Base-by-base conservation (phyloP, 1,140 invertebrate genomes). In the Camponotus vicinus region DNA sequence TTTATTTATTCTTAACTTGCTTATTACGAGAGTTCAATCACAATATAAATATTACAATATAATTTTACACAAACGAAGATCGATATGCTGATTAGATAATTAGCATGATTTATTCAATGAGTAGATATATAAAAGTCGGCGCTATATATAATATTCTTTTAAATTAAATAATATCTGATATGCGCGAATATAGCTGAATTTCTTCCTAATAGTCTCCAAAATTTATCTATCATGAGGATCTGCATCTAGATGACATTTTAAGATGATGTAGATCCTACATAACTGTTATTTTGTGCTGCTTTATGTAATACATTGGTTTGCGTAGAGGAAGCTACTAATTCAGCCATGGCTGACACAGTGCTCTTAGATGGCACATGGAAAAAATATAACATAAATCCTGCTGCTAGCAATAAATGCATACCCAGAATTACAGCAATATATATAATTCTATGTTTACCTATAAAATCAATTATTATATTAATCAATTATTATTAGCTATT, bases 361-460 rank as follows among this genome's bases (percentile, higher is more conserved):
- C 0, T 61, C 18, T 55, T 91, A 4, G 86, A 77, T 55, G 96
- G 94, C 6, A 93, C 93, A 86, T 97, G 95, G 89, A 97, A 97
- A 90, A 97, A 97, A 84, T 96, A 97, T 37, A 98, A 94, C 97
- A 98, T 97, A 93, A 99, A 99, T 40, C 98, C 98, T 83, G 97
- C 96, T 42, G 98, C 98, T 11, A 99, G 93, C 5, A 98, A 92
- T 55, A 98, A 96, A 93, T 99, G 98, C 86, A 98, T 96, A 21
- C 96, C 95, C 42, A 98, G 91, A 57, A 98, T 97, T 40, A 96
- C 95, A 37, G 96, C 96, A 37, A 96, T 95, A 21, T 98, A 95
- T 27, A 97, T 95, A 18, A 97, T 91, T 87, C 95, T 97, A 94
- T 96, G 97, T 92, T 95, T 96, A 3, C 97, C 94, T 95, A 79